Conservation (phyloP, 2,888 invertebrate genomes). For the Perizoma affinitatum region DNA sequence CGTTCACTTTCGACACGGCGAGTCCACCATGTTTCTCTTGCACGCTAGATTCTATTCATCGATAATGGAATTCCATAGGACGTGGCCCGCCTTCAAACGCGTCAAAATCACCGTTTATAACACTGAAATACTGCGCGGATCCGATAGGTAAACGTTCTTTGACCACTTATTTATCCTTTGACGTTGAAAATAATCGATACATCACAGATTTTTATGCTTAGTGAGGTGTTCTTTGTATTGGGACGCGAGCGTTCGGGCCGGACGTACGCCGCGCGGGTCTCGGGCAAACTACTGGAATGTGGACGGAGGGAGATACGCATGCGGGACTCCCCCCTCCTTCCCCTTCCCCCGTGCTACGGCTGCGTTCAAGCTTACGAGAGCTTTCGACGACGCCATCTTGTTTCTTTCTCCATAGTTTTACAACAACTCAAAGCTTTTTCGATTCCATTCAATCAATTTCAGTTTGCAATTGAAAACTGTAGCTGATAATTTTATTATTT, state of each 20-base stretch:
- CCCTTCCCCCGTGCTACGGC: conserved; percentile 49
- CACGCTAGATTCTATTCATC: conserved; percentile 81
- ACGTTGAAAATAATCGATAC: conserved; percentile 83
- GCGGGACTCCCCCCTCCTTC: conserved; percentile 52
- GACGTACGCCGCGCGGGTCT: conserved; percentile 70
- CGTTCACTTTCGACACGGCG: conserved; percentile 69
- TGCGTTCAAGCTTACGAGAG: conserved; percentile 68
- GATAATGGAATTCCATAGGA: conserved; percentile 83
- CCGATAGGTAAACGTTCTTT: conserved; percentile 3
- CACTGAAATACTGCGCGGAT: conserved; percentile 42
- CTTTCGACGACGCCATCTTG: conserved; percentile 55
- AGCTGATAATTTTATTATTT: neutral
- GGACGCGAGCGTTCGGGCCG: conserved; percentile 54
- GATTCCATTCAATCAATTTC: neutral
- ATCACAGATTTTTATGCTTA: conserved; percentile 83
- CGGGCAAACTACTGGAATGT: conserved; percentile 80
- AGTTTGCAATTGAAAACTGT: neutral
- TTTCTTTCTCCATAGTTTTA: conserved; percentile 13
- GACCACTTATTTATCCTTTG: conserved; percentile 50
- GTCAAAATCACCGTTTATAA: conserved; percentile 52
- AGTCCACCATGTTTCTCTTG: conserved; percentile 80
- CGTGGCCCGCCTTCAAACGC: conserved; percentile 72
- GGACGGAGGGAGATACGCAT: conserved; percentile 74
- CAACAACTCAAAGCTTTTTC: neutral
- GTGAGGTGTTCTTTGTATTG: conserved; percentile 81